Conservation (phyloP, 1,140 invertebrate species). For the Lepidurus arcticus region DNA sequence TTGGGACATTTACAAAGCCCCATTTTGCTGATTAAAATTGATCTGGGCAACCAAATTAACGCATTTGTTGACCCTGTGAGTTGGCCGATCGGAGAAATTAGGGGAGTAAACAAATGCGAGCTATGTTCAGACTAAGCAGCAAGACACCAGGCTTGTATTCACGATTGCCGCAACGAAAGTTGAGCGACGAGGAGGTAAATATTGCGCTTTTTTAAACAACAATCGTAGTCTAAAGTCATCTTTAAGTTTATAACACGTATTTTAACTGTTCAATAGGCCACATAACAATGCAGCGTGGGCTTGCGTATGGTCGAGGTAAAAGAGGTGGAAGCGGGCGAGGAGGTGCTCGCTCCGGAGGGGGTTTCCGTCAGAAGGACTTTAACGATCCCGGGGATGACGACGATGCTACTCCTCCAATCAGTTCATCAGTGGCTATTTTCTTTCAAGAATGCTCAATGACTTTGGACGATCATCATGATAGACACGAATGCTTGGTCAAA, state of each 20-base stretch:
- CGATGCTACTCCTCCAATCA: not conserved
- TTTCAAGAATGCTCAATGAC: conserved; percentile 62
- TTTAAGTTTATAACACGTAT: not conserved
- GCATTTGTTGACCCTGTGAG: not conserved
- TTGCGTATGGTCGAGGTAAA: not conserved
- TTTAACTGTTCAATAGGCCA: not conserved
- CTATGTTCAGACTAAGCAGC: not conserved
- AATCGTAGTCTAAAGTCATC: not conserved
- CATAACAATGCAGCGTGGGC: not conserved
- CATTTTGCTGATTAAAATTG: conserved; percentile 55
- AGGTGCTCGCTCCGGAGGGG: not conserved
- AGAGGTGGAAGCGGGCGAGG: not conserved
- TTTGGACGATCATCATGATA: conserved; percentile 74
- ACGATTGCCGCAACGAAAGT: too few relatives aligned
- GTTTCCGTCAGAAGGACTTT: not conserved
- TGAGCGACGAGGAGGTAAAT: too few relatives aligned
- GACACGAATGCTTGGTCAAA: conserved; percentile 77
- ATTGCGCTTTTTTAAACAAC: too few relatives aligned
- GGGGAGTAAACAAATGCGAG: conserved; percentile 14
- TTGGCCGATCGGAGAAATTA: not conserved
- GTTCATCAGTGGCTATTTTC: conserved; percentile 43
- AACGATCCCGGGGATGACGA: not conserved
- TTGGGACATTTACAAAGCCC: conserved; percentile 97
- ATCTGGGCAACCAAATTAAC: not conserved
- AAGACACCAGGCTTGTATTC: too few relatives aligned